Evolutionary conservation across 1,140 invertebrate species (phyloP).

Genomic region (Agrilus planipennis): DNA sequence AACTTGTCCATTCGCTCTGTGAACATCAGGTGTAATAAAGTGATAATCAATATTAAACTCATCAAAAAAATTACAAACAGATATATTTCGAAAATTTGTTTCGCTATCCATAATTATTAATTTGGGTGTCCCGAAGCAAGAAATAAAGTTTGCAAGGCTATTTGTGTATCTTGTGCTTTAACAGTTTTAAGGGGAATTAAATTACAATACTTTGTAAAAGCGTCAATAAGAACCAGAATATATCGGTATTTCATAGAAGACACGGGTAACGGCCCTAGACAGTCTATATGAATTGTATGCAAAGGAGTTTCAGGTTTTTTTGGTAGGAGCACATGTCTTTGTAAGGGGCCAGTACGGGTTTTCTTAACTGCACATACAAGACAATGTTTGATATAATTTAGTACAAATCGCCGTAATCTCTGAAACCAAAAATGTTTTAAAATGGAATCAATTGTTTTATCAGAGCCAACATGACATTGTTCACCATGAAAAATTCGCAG

Average conservation of each 20-base stretch:
- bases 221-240: slow-evolving; percentile 10
- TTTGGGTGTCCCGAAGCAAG: slow-evolving; percentile 12
- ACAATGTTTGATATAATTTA: slow-evolving; percentile 22
- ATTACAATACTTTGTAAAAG: slow-evolving; percentile 9
- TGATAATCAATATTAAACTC: slow-evolving; percentile 11
- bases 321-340: slow-evolving; percentile 6
- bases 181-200: slow-evolving; percentile 1
- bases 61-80: slow-evolving; percentile 4
- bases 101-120: slow-evolving; percentile 16
- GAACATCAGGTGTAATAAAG: slow-evolving; percentile 13
- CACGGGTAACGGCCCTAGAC: no score
- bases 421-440: slow-evolving; percentile 25
- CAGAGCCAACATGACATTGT: slow-evolving; percentile 25
- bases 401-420: slow-evolving; percentile 14
- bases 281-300: slow-evolving; percentile 19
- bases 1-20: slow-evolving; percentile 24
- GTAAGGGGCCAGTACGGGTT: slow-evolving; percentile 16
- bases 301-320: slow-evolving; percentile 20
- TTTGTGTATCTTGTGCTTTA: slow-evolving; percentile 1
- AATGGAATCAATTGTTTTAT: slow-evolving; percentile 20
- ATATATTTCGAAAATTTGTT: slow-evolving; percentile 3
- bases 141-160: slow-evolving; percentile 2
- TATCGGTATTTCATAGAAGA: no score
- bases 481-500: slow-evolving; percentile 24
- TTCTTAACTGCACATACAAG: no score